These are phyloP conservation scores for Neodon shergylaensis DNA, from an alignment of 2,113 vertebrate genomes.

Conservation along the genomic window DNA sequence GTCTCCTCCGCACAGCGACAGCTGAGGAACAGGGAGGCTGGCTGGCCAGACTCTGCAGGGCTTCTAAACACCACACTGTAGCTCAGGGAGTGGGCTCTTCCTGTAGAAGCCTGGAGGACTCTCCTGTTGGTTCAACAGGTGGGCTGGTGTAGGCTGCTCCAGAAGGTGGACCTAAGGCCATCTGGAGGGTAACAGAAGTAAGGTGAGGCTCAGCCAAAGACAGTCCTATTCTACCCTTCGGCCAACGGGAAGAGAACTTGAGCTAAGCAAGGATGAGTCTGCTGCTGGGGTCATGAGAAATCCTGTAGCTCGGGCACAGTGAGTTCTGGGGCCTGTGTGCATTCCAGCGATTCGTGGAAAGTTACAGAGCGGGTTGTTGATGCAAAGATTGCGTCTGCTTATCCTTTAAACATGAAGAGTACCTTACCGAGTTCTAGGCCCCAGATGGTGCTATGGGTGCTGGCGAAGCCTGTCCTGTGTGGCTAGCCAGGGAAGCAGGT, in stretches of 20 bases:
- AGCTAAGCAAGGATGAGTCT: rapidly evolving
- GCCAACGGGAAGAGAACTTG: not conserved
- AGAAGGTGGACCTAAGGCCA: not conserved
- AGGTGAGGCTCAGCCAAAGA: not conserved
- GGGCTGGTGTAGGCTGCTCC: not conserved
- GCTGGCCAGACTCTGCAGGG: not conserved
- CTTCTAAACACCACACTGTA: not conserved
- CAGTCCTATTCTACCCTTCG: no score
- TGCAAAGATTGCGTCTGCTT: not conserved
- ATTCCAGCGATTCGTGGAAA: not conserved
- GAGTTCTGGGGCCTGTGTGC: not conserved
- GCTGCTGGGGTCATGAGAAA: not conserved
- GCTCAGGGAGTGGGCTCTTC: not conserved
- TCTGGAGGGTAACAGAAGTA: no score
- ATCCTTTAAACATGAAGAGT: not conserved
- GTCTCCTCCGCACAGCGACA: not conserved
- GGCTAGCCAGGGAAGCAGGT: rapidly evolving
- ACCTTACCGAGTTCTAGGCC: not conserved
- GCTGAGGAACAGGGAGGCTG: not conserved
- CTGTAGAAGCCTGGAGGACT: not conserved
- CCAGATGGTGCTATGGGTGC: not conserved
- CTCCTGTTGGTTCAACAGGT: not conserved
- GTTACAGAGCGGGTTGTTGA: not conserved
- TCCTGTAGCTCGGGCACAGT: not conserved
- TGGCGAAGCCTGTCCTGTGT: not conserved